phyloP scores from a whole-genome alignment of 2,888 invertebrate species.

The Scaptomyza flava region DNA sequence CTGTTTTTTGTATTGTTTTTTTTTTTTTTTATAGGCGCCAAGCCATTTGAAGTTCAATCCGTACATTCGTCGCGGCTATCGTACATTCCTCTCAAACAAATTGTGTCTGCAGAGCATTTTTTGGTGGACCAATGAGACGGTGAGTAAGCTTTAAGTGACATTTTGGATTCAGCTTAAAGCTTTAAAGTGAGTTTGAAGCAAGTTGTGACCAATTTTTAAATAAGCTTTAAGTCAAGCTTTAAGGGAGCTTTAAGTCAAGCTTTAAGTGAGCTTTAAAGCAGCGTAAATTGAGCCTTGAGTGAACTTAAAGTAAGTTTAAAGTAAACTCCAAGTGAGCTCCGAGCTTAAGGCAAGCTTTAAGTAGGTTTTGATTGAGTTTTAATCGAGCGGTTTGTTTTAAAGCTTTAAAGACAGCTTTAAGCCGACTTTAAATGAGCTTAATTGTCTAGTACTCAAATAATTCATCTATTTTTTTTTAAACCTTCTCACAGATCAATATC shows the following conservation, averaged over 20 bases:
- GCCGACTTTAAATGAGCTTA: too few relatives aligned
- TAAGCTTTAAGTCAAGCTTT: background rate
- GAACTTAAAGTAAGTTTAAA: background rate
- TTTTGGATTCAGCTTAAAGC: background rate
- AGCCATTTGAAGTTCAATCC: constrained; percentile 94
- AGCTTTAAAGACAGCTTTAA: background rate
- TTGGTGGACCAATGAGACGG: constrained; percentile 98
- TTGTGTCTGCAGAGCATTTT: constrained; percentile 96
- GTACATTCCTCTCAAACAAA: constrained; percentile 92
- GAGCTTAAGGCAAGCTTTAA: background rate
- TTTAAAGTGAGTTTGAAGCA: too few relatives aligned
- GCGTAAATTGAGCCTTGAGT: too few relatives aligned
- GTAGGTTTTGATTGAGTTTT: background rate
- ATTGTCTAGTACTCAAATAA: background rate
- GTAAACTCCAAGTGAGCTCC: background rate
- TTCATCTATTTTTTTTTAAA: background rate
- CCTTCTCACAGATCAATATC: constrained; percentile 89
- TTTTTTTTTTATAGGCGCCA: constrained; percentile 87
- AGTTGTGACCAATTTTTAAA: too few relatives aligned
- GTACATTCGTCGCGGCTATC: constrained; percentile 93
- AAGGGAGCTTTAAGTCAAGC: too few relatives aligned
- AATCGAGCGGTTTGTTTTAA: too few relatives aligned
- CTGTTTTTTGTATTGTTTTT: background rate
- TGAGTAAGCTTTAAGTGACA: constrained; percentile 42
- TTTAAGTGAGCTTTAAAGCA: too few relatives aligned